Evolutionary conservation across 2,113 vertebrate genomes (phyloP).

Genomic region (Otocyon megalotis): DNA sequence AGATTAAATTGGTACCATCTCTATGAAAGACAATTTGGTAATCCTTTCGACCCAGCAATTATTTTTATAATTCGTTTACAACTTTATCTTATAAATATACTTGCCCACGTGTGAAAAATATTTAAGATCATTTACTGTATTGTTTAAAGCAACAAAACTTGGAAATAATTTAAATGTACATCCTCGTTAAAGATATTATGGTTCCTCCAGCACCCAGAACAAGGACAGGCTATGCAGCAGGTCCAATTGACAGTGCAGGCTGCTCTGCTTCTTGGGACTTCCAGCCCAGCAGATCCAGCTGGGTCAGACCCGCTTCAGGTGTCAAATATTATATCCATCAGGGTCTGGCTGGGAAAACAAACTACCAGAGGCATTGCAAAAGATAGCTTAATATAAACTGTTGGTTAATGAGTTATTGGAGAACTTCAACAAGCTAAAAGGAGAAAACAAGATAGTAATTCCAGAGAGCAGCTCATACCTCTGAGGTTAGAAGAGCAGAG

Average conservation of each 20-base stretch:
- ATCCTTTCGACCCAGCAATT: slow-evolving; percentile 28
- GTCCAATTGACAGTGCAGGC: not conserved
- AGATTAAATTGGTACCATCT: not conserved
- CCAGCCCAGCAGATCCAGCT: not conserved
- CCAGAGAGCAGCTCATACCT: not conserved
- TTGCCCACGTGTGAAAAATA: not conserved
- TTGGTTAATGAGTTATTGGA: not conserved
- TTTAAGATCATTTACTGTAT: slow-evolving; percentile 13
- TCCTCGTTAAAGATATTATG: not conserved
- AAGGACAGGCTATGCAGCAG: not conserved
- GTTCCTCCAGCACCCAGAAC: not conserved
- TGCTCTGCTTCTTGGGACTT: not conserved
- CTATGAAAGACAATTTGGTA: not conserved
- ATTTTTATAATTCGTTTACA: not conserved
- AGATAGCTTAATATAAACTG: not conserved
- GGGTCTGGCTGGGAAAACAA: not conserved
- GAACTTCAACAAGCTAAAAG: slow-evolving; percentile 6
- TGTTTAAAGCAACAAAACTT: slow-evolving; percentile 14
- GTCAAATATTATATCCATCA: not conserved
- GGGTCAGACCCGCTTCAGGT: not conserved
- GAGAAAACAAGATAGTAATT: not conserved
- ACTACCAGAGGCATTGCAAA: not conserved
- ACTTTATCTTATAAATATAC: not conserved
- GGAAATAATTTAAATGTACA: not conserved
- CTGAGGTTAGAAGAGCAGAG: not conserved